These are phyloP conservation scores for Gopherus flavomarginatus DNA, from an alignment of 2,113 vertebrate genomes.

Conservation along the genomic window DNA sequence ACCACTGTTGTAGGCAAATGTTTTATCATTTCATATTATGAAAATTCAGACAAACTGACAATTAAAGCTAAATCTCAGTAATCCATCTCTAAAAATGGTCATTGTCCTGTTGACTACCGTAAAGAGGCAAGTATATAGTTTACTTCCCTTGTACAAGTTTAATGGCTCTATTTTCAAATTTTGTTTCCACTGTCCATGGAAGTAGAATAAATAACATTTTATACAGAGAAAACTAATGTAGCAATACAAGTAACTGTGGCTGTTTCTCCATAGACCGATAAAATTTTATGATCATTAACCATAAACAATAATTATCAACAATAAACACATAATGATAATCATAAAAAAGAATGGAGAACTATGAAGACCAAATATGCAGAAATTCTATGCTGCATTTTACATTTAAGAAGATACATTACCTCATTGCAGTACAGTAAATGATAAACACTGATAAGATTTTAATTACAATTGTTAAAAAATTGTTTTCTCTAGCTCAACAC, in stretches of 20 bases:
- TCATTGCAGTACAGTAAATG: neutral
- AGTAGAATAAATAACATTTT: neutral
- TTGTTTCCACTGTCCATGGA: conserved; percentile 16
- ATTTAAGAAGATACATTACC: neutral
- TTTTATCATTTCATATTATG: neutral
- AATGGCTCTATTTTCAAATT: neutral
- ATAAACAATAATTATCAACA: conserved; percentile 39
- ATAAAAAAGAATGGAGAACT: conserved; percentile 40
- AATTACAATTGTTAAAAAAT: neutral
- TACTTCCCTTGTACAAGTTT: neutral
- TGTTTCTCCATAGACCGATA: neutral
- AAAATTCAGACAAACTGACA: neutral
- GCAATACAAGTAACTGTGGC: neutral
- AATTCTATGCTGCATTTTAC: neutral
- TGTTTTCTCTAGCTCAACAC: neutral
- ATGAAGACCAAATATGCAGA: neutral
- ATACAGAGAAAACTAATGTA: neutral
- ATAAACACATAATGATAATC: conserved; percentile 39
- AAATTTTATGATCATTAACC: conserved; percentile 36
- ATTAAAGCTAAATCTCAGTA: neutral
- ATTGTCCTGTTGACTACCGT: neutral
- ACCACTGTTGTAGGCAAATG: neutral
- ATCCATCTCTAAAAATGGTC: neutral
- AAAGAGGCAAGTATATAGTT: neutral
- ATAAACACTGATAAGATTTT: neutral